phyloP scores from a whole-genome alignment of 2,888 invertebrate species.

The Cephus nigrinus region DNA sequence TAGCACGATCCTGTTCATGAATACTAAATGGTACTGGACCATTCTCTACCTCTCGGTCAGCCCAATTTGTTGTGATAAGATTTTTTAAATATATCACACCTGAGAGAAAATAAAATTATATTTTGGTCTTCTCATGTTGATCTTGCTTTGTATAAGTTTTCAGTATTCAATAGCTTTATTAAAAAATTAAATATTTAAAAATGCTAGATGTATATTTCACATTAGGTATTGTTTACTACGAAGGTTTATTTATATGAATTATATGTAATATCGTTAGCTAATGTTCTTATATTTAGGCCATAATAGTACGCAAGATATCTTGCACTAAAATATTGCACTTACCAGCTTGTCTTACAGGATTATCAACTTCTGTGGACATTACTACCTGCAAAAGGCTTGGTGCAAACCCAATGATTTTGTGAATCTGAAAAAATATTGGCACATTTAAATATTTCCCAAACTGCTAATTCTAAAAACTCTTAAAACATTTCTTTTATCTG shows the following conservation, averaged over 20 bases:
- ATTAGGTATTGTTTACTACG: neutral
- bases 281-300: too few relatives aligned
- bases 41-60: conserved; percentile 80
- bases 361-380: conserved; percentile 88
- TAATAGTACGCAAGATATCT: too few relatives aligned
- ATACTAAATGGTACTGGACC: conserved; percentile 85
- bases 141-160: neutral
- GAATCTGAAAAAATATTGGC: conserved; percentile 72
- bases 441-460: neutral
- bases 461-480: neutral
- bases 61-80: conserved; percentile 89
- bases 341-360: conserved; percentile 94
- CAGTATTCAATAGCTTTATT: conserved; percentile 2
- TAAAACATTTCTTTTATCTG: neutral
- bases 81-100: conserved; percentile 97
- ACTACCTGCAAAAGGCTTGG: conserved; percentile 94
- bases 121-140: neutral
- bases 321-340: conserved; percentile 29
- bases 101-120: conserved; percentile 29
- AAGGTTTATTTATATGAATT: too few relatives aligned
- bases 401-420: conserved; percentile 96
- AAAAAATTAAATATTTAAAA: conserved; percentile 2
- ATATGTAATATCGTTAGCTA: too few relatives aligned
- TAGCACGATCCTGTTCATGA: conserved; percentile 95
- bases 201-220: neutral